These are phyloP conservation scores for Poecilia gillii DNA, from an alignment of 2,797 vertebrate species.

Conservation along the genomic window DNA sequence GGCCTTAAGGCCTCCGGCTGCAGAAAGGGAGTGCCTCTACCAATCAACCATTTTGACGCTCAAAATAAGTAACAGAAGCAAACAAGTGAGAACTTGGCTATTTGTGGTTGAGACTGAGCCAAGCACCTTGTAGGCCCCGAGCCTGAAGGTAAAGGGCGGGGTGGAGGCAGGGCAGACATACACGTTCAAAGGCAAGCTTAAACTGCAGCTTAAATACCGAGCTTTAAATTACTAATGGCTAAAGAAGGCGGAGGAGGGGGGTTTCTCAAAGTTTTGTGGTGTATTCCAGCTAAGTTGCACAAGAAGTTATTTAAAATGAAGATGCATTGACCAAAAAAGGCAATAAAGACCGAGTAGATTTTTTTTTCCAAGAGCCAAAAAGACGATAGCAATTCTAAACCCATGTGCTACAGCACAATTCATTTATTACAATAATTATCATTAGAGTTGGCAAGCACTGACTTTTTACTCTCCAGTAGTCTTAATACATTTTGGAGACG, in stretches of 20 bases:
- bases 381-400: neutral
- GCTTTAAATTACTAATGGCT: slow-evolving; percentile 25
- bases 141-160: slow-evolving; percentile 19
- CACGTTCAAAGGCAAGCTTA: slow-evolving; percentile 34
- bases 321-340: neutral
- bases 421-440: neutral
- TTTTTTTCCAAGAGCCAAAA: neutral
- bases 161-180: slow-evolving; percentile 11
- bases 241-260: neutral
- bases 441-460: neutral
- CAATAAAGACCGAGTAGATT: neutral
- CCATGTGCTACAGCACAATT: neutral
- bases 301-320: neutral
- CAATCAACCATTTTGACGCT: slow-evolving; percentile 15
- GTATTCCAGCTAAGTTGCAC: neutral
- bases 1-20: slow-evolving; percentile 11
- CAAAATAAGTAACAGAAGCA: slow-evolving; percentile 32
- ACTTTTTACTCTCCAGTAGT: neutral
- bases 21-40: slow-evolving; percentile 36
- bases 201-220: slow-evolving; percentile 10
- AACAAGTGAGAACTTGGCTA: slow-evolving; percentile 47
- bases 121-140: slow-evolving; percentile 17
- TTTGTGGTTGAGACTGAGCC: slow-evolving; percentile 17
- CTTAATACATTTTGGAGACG: neutral
- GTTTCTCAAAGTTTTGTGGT: neutral